phyloP scores from a whole-genome alignment of 2,888 invertebrate species.

The Micropterix aruncella region DNA sequence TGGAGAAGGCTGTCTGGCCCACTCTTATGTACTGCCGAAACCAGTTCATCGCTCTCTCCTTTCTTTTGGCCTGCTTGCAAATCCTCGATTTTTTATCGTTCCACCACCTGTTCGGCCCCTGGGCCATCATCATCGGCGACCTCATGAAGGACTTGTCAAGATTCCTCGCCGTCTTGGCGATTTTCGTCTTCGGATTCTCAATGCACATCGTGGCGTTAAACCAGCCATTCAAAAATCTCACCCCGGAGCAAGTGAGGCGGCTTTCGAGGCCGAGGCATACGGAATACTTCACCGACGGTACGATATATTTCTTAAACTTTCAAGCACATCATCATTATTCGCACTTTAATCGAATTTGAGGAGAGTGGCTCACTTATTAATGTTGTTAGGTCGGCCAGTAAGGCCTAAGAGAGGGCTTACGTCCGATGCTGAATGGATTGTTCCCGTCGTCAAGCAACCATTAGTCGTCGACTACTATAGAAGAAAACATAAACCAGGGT shows the following conservation, averaged over 20 bases:
- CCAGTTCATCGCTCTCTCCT: conserved; percentile 90
- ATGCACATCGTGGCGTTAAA: conserved; percentile 94
- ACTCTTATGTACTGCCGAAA: conserved; percentile 89
- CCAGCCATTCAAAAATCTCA: conserved; percentile 73
- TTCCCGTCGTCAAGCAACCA: conserved; percentile 14
- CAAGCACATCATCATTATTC: background rate
- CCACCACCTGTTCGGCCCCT: conserved; percentile 98
- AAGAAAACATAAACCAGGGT: conserved; percentile 49
- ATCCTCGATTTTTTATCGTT: conserved; percentile 96
- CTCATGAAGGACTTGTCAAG: conserved; percentile 88
- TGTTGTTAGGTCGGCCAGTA: background rate
- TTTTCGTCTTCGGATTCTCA: conserved; percentile 98
- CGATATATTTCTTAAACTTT: conserved; percentile 17
- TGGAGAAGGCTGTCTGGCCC: conserved; percentile 59
- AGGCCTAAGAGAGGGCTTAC: conserved; percentile 26
- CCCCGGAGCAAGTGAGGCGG: conserved; percentile 43
- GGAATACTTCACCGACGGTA: conserved; percentile 62
- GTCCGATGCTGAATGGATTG: conserved; percentile 27
- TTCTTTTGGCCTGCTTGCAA: conserved; percentile 93
- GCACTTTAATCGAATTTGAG: background rate
- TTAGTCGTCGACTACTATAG: conserved; percentile 37
- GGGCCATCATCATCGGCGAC: conserved; percentile 99
- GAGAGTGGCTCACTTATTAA: background rate
- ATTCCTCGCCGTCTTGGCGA: conserved; percentile 92
- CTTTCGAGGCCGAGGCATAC: conserved; percentile 38